Conservation (phyloP, 30 jellyfish, hydroid and myxozoan species). For the Catostylus mosaicus region DNA sequence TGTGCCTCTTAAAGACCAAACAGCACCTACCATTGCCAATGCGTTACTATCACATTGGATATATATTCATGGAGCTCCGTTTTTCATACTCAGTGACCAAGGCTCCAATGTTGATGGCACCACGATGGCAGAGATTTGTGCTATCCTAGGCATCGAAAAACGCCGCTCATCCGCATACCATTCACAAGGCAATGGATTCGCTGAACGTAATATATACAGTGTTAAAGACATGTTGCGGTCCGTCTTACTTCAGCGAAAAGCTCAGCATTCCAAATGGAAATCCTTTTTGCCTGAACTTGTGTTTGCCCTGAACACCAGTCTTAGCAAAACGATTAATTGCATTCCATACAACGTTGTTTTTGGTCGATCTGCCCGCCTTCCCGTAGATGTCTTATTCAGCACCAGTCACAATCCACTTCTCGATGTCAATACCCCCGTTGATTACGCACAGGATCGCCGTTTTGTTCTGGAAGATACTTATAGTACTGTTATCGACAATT, state of each 20-base stretch:
- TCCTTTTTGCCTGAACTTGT: conserved; percentile 22
- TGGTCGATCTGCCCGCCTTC: conserved; percentile 59
- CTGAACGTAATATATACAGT: conserved; percentile 20
- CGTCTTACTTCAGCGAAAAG: conserved; percentile 26
- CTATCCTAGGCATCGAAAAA: conserved; percentile 28
- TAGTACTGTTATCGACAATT: no score
- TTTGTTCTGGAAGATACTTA: conserved; percentile 20
- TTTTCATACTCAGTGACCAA: no score
- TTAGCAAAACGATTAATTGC: conserved; percentile 12
- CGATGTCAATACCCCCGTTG: conserved; percentile 38
- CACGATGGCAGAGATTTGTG: conserved; percentile 18
- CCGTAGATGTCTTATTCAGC: conserved; percentile 16
- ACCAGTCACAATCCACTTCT: no score
- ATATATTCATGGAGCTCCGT: conserved; percentile 16
- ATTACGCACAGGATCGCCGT: conserved; percentile 32
- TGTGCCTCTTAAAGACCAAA: conserved; percentile 19
- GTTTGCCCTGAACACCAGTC: conserved; percentile 35
- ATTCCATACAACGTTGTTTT: conserved; percentile 26
- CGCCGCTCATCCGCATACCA: conserved; percentile 36
- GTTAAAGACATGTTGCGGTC: conserved; percentile 40
- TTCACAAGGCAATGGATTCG: conserved; percentile 32
- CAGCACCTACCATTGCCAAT: conserved; percentile 16
- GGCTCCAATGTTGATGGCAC: conserved; percentile 40
- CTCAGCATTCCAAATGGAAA: conserved; percentile 22
- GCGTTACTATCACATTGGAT: conserved; percentile 25